Percentiles rank a stretch among this genome's conserved stretches.
These are phyloP conservation scores for Heterotilapia buettikoferi DNA, from an alignment of 2,113 vertebrate species.

Conservation along the genomic window DNA sequence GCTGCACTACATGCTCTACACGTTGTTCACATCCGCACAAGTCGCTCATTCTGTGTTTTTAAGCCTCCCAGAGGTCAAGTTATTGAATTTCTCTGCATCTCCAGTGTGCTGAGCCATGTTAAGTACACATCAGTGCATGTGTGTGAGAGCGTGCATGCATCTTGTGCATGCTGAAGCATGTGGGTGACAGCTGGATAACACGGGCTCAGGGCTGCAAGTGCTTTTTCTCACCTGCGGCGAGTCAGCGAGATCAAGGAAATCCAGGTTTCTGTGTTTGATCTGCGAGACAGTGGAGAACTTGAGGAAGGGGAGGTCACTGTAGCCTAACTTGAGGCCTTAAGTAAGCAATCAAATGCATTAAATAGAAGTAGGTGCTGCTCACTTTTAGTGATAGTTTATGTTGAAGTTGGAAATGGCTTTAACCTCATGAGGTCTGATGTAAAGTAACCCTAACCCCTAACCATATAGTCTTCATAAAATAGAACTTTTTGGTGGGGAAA, in stretches of 20 bases:
- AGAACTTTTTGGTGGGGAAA: background rate
- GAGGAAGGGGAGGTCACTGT: background rate
- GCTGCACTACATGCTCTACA: background rate
- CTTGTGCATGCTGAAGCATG: background rate
- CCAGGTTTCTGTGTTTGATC: background rate
- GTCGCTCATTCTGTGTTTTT: background rate
- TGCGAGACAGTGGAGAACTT: background rate
- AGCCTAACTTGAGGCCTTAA: background rate
- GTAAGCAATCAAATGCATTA: background rate
- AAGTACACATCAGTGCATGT: background rate
- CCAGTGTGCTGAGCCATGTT: background rate
- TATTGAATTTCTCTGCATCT: background rate
- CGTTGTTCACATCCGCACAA: background rate
- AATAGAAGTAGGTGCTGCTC: background rate
- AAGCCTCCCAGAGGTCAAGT: background rate
- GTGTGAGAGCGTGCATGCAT: background rate
- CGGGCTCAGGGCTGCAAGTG: background rate
- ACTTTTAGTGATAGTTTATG: background rate
- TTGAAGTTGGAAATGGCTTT: background rate
- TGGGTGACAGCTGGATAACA: constrained; percentile 49
- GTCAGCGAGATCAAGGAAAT: constrained; percentile 24
- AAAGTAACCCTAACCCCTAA: background rate
- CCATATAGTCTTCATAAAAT: background rate
- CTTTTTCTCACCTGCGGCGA: constrained; percentile 43
- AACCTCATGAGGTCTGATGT: background rate